Evolutionary conservation across 2,113 vertebrate genomes (phyloP), one percentile per base, ranked within the genome.

Genomic region (Elachura formosa): DNA sequence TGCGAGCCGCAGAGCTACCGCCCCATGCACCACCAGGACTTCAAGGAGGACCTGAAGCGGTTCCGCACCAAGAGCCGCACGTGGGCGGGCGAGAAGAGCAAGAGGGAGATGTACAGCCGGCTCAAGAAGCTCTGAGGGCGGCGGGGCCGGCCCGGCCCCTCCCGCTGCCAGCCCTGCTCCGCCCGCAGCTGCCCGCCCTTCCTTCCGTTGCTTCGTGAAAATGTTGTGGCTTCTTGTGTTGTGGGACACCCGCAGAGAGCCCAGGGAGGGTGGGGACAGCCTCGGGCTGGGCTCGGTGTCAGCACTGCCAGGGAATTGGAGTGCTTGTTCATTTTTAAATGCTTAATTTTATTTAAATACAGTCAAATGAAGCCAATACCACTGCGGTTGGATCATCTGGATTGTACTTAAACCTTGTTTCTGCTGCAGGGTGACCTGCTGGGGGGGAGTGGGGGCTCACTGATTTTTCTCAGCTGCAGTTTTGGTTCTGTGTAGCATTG

Each of bases 61-160:
- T 99, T 99, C 80, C 98, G 99, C 59, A 98, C 98, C 41, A 99
- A 98, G 79, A 99, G 99, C 94, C 98, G 99, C 5, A 99, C 99
- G 36, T 99, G 99, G 99, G 99, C 99, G 0, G 99, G 99, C 0
- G 99, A 99, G 94, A 99, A 98, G 96, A 99, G 99, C 98, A 99
- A 99, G 87, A 95, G 99, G 56, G 99, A 99, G 55, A 98, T 99
- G 97, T 99, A 99, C 97, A 99, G 98, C 63, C 98, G 99, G 1
- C 98, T 99, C 71, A 99, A 99, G 98, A 99, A 99, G 75, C 98
- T 99, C 64, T 99, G 94, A 98, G 68, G 45, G 26, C 24, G n/a
- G n/a, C n/a, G n/a, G n/a, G n/a, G n/a, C n/a, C n/a, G n/a, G n/a
- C n/a, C n/a, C n/a, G n/a, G n/a, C n/a, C n/a, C n/a, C n/a, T n/a